Percentiles rank a stretch among this genome's conserved stretches.
phyloP scores from a whole-genome alignment of 2,113 vertebrate species.

The Siphamia tubifer region DNA sequence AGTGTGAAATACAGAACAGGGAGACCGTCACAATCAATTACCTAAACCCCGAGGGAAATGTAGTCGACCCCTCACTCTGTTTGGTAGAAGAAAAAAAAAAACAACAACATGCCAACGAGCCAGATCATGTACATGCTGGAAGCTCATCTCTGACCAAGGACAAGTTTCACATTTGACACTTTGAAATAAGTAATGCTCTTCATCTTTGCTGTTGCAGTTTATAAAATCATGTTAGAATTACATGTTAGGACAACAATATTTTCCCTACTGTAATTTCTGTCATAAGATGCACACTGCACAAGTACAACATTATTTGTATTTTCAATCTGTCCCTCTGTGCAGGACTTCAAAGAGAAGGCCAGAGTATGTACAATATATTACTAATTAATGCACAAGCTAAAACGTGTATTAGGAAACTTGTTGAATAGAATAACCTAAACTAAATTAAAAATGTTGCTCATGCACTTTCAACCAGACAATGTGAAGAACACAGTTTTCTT shows the following conservation, averaged over 20 bases:
- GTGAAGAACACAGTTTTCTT: background rate
- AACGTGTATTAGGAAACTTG: conserved; percentile 17
- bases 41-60: conserved; percentile 41
- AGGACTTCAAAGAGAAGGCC: conserved; percentile 2
- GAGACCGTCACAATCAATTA: conserved; percentile 66
- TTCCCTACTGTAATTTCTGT: background rate
- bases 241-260: background rate
- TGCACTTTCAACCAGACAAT: background rate
- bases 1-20: conserved; percentile 63
- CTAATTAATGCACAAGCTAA: conserved; percentile 3
- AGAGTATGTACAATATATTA: conserved; percentile 15
- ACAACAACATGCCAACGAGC: conserved; percentile 21
- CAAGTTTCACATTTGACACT: no score
- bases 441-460: background rate
- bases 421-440: background rate
- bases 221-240: background rate
- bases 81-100: conserved; percentile 36
- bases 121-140: background rate
- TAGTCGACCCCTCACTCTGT: conserved; percentile 32
- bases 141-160: background rate
- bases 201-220: background rate
- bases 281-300: background rate
- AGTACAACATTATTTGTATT: background rate
- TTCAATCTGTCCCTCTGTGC: background rate
- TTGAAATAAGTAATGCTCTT: background rate